Evolutionary conservation across 2,797 vertebrate genomes (phyloP).

Genomic region (Glyptemys insculpta): DNA sequence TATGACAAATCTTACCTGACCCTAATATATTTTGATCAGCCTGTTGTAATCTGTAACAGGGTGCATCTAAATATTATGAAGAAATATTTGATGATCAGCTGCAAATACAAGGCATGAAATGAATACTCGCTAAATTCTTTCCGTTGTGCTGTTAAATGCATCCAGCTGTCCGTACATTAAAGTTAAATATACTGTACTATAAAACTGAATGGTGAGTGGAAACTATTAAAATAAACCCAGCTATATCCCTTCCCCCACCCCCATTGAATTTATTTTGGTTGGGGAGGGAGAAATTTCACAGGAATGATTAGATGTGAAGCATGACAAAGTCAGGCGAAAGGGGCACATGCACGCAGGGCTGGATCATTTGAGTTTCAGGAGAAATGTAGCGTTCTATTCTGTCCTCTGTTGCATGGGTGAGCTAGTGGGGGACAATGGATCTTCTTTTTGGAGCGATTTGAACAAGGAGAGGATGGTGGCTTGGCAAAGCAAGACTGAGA

Average conservation of each 20-base stretch:
- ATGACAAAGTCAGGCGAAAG: slow-evolving; percentile 14
- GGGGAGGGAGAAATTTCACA: slow-evolving; percentile 60
- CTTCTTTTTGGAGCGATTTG: neutral
- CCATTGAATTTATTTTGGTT: slow-evolving; percentile 74
- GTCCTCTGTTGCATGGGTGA: neutral
- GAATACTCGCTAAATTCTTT: slow-evolving; percentile 75
- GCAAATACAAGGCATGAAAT: slow-evolving; percentile 70
- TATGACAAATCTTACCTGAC: slow-evolving; percentile 66
- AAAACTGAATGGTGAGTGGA: slow-evolving; percentile 76
- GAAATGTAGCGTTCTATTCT: neutral
- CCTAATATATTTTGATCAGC: slow-evolving; percentile 65
- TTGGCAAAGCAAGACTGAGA: slow-evolving; percentile 12
- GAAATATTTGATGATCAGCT: slow-evolving; percentile 67
- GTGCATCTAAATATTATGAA: slow-evolving; percentile 71
- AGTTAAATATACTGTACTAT: slow-evolving; percentile 79
- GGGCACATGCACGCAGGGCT: neutral
- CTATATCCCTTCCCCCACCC: slow-evolving; percentile 59
- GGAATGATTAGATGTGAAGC: slow-evolving; percentile 62
- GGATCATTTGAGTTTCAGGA: neutral
- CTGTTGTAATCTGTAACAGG: neutral
- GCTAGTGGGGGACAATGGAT: neutral
- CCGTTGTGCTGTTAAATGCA: slow-evolving; percentile 78
- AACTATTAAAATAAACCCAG: slow-evolving; percentile 80
- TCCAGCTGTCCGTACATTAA: slow-evolving; percentile 77
- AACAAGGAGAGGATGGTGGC: neutral